These are phyloP conservation scores for Erebia palarica DNA, from an alignment of 2,888 invertebrate genomes.

Conservation along the genomic window DNA sequence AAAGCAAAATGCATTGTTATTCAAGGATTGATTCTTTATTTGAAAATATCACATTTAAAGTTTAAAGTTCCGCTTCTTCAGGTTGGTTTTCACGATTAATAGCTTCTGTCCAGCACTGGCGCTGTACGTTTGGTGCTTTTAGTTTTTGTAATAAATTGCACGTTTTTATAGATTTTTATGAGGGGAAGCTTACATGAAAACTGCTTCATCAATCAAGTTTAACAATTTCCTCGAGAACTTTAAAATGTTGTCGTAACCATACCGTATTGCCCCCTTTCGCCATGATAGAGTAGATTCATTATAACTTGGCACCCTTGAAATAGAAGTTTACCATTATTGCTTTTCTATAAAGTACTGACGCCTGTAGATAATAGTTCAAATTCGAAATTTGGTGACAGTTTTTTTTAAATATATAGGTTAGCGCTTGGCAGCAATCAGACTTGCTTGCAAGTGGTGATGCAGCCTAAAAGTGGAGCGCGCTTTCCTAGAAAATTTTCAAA, in stretches of 20 bases:
- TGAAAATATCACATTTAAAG: conserved; percentile 13
- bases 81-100: conserved; percentile 33
- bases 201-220: conserved; percentile 26
- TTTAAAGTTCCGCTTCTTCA: conserved; percentile 18
- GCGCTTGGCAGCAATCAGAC: no score
- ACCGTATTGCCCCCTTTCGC: not conserved
- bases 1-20: conserved; percentile 44
- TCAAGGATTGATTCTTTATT: conserved; percentile 22
- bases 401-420: no score
- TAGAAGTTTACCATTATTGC: no score
- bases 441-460: no score
- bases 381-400: no score
- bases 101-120: conserved; percentile 32
- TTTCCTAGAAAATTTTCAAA: no score
- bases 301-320: not conserved
- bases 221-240: conserved; percentile 21
- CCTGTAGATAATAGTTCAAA: no score
- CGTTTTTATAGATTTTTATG: conserved; percentile 32
- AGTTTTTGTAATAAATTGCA: conserved; percentile 36
- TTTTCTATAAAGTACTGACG: no score
- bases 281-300: not conserved
- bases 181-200: conserved; percentile 21
- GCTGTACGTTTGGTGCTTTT: conserved; percentile 27
- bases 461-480: no score
- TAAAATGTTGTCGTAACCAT: not conserved